phyloP scores from a whole-genome alignment of 2,113 vertebrate genomes.

The Eulemur macaco region DNA sequence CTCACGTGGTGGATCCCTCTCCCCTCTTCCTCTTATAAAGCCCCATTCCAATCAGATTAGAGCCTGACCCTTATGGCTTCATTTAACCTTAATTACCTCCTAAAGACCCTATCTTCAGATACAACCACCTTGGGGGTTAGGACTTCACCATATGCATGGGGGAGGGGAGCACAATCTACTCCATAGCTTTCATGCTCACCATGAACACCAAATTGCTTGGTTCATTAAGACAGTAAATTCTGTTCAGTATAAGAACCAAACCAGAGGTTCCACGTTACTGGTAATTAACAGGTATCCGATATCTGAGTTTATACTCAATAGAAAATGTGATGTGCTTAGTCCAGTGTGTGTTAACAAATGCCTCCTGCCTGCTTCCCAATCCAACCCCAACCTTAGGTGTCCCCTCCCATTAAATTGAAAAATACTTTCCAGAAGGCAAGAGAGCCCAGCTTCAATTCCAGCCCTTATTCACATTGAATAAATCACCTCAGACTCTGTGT shows the following conservation, averaged over 20 bases:
- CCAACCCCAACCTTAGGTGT: not conserved
- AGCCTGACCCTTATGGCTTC: too few relatives aligned
- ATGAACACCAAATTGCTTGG: not conserved
- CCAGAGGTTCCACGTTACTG: not conserved
- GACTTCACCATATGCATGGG: not conserved
- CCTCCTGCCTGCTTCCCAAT: not conserved
- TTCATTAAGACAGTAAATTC: not conserved
- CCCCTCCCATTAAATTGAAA: conserved; percentile 1
- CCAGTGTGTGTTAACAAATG: not conserved
- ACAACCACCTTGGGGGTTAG: too few relatives aligned
- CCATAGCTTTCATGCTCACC: not conserved
- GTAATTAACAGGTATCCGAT: not conserved
- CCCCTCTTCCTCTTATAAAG: too few relatives aligned
- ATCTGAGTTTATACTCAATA: not conserved
- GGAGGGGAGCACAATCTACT: not conserved
- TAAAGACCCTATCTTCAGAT: too few relatives aligned
- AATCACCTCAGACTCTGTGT: not conserved
- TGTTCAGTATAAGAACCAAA: conserved; percentile 20
- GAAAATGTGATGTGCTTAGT: not conserved
- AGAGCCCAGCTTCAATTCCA: too few relatives aligned
- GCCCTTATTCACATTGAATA: not conserved
- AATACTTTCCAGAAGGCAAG: not conserved
- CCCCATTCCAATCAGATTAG: too few relatives aligned
- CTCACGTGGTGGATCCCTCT: too few relatives aligned
- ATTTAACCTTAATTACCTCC: too few relatives aligned